Base-by-base conservation (phyloP, 2,113 vertebrate species). In the Talpa occidentalis region DNA sequence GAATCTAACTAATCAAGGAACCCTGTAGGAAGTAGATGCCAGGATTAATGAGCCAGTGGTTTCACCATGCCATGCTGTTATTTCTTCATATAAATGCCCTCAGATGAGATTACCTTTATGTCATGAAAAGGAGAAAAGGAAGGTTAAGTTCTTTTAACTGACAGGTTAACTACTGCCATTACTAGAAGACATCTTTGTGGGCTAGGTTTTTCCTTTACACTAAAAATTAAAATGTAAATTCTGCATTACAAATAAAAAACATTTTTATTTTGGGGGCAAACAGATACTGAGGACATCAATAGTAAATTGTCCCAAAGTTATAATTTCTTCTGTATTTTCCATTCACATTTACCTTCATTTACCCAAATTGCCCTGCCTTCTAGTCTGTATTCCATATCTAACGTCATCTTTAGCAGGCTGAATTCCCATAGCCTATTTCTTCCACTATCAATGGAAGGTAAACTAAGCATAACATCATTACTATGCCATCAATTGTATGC, bases 31-130 rank as follows among this genome's bases (percentile, higher is more conserved):
- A 98, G 98, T 97, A 98, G 98, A 98, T 98, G 98, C 98, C 98
- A 98, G 97, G 98, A 98, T 98, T 98, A 98, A 98, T 98, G 98
- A 98, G 97, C 98, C 98, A 98, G 98, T 91, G 77, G 97, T 98
- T 97, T 97, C 97, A 97, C 98, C 97, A 98, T 97, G 98, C 98
- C 97, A 98, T 96, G 97, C 97, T 98, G 98, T 98, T 98, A 98
- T 98, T 98, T 98, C 98, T 98, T 97, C 98, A 98, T 97, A 98
- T 98, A 98, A 98, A 98, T 98, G 98, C 97, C 97, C 98, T 98
- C 97, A 98, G 97, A 98, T 98, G 97, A 98, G 98, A 98, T 98
- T 98, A 98, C 97, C 97, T 98, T 98, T 98, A 90, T 97, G 97
- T 98, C 98, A 98, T 97, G 97, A 98, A 97, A 98, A 98, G 98